A percentile compares a stretch with the other conserved stretches of the same genome.
These are phyloP conservation scores for Dipodomys spectabilis DNA, from an alignment of 2,113 vertebrate genomes.

Conservation along the genomic window DNA sequence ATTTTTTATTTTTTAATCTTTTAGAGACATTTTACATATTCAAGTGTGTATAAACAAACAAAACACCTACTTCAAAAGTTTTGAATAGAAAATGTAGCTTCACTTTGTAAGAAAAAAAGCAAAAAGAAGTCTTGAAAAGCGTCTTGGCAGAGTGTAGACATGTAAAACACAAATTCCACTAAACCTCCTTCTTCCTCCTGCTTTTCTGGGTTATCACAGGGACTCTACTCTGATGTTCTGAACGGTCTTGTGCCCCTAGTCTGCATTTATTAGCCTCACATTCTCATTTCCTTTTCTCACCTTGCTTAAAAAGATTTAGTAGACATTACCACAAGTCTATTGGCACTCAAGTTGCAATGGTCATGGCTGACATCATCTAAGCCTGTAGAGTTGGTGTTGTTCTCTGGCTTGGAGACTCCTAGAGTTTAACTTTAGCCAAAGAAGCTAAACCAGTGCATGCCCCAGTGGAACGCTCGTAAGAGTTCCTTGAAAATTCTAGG, in stretches of 20 bases:
- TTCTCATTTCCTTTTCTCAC: slow-evolving; percentile 44
- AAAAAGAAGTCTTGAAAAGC: slow-evolving; percentile 32
- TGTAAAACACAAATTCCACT: slow-evolving; percentile 60
- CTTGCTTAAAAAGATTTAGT: slow-evolving; percentile 33
- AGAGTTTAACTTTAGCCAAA: neutral
- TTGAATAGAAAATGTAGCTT: neutral
- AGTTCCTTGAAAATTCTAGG: neutral
- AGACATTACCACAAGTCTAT: neutral
- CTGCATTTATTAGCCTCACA: neutral
- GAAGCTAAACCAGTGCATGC: neutral
- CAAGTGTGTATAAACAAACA: neutral
- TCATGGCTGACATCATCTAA: neutral
- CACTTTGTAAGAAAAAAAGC: neutral
- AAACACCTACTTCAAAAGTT: neutral
- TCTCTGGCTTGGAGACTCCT: neutral
- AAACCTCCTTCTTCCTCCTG: neutral
- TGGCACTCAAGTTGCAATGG: slow-evolving; percentile 12
- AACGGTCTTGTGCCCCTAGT: neutral
- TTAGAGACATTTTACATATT: neutral
- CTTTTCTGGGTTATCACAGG: slow-evolving; percentile 56
- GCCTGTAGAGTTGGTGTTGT: neutral
- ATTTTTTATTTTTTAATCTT: neutral
- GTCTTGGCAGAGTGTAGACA: neutral
- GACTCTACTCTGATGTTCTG: neutral
- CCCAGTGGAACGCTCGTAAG: neutral